phyloP scores from a whole-genome alignment of 2,113 vertebrate species.

The Notarius lentiginosus region DNA sequence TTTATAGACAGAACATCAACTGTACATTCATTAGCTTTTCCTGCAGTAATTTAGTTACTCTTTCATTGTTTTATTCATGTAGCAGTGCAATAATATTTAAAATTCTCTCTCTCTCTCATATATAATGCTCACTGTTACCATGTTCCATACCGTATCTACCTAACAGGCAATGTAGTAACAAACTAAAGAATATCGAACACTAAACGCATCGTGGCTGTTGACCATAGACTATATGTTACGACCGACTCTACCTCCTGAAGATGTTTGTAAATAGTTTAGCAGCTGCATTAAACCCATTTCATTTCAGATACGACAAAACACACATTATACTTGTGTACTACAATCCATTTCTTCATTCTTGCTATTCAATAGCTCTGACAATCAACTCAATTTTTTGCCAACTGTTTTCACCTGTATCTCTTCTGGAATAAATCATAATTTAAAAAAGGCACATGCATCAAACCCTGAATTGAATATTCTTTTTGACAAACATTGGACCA shows the following conservation, averaged over 20 bases:
- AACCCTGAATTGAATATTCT: background rate
- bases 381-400: background rate
- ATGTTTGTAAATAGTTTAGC: background rate
- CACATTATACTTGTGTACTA: background rate
- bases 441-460: background rate
- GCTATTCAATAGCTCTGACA: background rate
- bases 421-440: conserved; percentile 20
- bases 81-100: background rate
- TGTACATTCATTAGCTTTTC: background rate
- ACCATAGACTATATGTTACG: background rate
- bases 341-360: background rate
- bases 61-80: background rate
- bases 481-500: background rate
- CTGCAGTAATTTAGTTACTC: background rate
- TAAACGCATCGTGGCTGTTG: background rate
- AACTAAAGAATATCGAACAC: background rate
- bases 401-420: background rate
- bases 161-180: background rate
- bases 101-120: background rate
- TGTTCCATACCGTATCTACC: background rate
- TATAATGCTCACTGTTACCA: background rate
- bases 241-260: background rate
- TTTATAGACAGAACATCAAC: background rate
- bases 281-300: background rate
- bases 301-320: background rate